Evolutionary conservation across 2,888 invertebrate genomes (phyloP), one percentile per base, ranked within the genome.

Genomic region (Timandra comae): DNA sequence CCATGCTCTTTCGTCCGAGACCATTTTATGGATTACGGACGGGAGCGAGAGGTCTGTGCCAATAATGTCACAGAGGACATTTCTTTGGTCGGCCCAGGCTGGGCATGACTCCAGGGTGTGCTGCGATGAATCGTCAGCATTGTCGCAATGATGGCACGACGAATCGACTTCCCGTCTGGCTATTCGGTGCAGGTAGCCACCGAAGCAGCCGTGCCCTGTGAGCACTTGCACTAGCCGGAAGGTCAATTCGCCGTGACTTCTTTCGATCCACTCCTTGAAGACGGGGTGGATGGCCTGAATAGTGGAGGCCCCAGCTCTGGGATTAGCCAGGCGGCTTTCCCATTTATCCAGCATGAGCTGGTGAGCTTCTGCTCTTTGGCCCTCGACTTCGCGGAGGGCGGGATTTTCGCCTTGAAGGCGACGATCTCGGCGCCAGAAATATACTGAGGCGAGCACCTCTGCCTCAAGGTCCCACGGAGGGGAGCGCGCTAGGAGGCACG

Each of bases 401-500:
- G 28, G 19, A 9, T 10, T 7, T 2, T 11, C 12, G 2, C 25
- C 11, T 12, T 13, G 25, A 11, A 8, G 10, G 11, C 19, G 16
- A 5, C 7, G 19, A 2, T 9, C 3, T 4, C 6, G 7, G 2
- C 9, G 13, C 16, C 24, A 13, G 5, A 8, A n/a, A 7, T 20
- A 29, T 7, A 26, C 19, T 5, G 12, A 7, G 7, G 33, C 33
- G 8, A 11, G 19, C 8, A 20, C 12, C 20, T 19, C 20, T 3
- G 37, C 37, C 8, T 37, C 37, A 7, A 37, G 24, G 8, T 37
- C 33, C 37, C 37, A 37, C 2, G 37, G 32, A 4, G 19, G 23
- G 8, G 37, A 29, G 3, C 37, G 29, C 3, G 37, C 32, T 9
- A 37, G 8, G 2, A 27, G n/a, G 10, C 27, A 27, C 19, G 32